phyloP scores from a whole-genome alignment of 2,888 invertebrate species.

The Trilocha varians region DNA sequence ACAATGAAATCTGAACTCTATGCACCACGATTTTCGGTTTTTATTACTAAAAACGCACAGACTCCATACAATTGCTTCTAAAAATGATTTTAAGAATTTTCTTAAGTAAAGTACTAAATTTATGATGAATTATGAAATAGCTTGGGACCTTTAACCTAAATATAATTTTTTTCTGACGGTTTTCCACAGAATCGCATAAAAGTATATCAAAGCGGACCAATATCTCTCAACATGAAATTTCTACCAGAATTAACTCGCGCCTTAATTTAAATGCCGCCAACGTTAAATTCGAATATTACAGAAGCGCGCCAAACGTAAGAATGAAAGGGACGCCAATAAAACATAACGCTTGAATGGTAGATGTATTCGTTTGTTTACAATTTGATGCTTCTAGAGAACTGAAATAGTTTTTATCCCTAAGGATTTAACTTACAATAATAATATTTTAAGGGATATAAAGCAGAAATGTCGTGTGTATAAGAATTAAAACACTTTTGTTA shows the following conservation, averaged over 20 bases:
- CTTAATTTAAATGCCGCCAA: conserved; percentile 69
- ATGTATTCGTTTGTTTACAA: conserved; percentile 62
- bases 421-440: no score
- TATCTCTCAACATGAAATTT: conserved; percentile 54
- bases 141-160: conserved; percentile 15
- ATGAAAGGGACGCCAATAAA: conserved; percentile 71
- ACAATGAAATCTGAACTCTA: conserved; percentile 30
- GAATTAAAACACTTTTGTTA: no score
- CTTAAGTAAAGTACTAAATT: conserved; percentile 31
- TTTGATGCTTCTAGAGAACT: conserved; percentile 53
- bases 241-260: conserved; percentile 65
- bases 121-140: conserved; percentile 25
- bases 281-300: conserved; percentile 59
- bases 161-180: conserved; percentile 33
- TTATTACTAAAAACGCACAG: conserved; percentile 16
- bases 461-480: no score
- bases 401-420: conserved; percentile 65
- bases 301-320: conserved; percentile 67
- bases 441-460: no score
- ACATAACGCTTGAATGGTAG: conserved; percentile 59
- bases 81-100: conserved; percentile 45
- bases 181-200: conserved; percentile 45
- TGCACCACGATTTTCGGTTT: rapidly evolving
- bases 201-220: conserved; percentile 67
- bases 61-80: conserved; percentile 56